Conservation (phyloP, 2,888 invertebrate genomes). For the Leucoma salicis region DNA sequence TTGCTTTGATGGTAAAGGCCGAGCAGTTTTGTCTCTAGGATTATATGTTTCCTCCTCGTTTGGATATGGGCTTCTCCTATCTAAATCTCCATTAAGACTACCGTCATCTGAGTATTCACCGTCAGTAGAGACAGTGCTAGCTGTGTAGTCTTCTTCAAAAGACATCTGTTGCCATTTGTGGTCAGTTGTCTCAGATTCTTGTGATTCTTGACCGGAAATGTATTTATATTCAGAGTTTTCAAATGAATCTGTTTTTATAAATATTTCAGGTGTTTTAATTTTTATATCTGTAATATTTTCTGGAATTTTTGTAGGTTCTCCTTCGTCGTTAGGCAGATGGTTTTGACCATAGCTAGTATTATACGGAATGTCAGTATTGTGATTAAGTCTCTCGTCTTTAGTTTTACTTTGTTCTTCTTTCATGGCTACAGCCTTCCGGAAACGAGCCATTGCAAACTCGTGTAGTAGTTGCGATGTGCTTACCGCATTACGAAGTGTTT, state of each 20-base stretch:
- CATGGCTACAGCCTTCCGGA: conserved; percentile 89
- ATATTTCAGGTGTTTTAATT: conserved; percentile 48
- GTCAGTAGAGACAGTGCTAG: conserved; percentile 83
- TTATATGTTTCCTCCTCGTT: conserved; percentile 86
- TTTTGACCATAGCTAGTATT: conserved; percentile 36
- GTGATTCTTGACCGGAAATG: conserved; percentile 48
- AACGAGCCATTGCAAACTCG: conserved; percentile 90
- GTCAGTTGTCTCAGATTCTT: conserved; percentile 54
- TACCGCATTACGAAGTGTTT: conserved; percentile 86
- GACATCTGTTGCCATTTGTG: conserved; percentile 75
- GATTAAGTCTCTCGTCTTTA: conserved; percentile 42
- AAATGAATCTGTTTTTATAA: conserved; percentile 59
- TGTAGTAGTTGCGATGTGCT: conserved; percentile 92
- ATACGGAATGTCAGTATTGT: conserved; percentile 65
- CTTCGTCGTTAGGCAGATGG: conserved; percentile 23
- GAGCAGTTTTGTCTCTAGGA: conserved; percentile 80
- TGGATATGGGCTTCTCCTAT: conserved; percentile 51
- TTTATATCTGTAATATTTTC: conserved; percentile 23
- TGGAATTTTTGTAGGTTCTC: conserved; percentile 24
- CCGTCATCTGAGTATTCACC: conserved; percentile 69
- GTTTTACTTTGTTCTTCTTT: conserved; percentile 84
- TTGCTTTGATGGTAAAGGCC: conserved; percentile 49
- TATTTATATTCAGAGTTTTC: conserved; percentile 53
- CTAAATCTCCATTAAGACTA: conserved; percentile 61
- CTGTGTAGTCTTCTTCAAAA: conserved; percentile 84